Percentiles rank a stretch among this genome's conserved stretches.
Conservation (phyloP, 2,113 vertebrate genomes). For the Ibidorhyncha struthersii region DNA sequence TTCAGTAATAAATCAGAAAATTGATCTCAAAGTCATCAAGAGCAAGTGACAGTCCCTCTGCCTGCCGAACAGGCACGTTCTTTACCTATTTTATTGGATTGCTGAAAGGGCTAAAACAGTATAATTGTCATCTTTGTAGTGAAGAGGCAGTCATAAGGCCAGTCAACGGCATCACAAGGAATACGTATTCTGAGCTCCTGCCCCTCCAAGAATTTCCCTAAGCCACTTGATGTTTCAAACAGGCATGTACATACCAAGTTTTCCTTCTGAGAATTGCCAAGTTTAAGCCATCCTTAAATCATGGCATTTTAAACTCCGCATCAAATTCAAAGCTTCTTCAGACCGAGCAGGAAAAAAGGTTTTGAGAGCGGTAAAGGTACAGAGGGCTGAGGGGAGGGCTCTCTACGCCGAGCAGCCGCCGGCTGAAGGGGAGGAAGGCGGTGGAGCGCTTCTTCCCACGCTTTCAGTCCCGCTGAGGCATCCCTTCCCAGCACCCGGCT, state of each 20-base stretch:
- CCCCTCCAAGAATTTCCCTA: neutral
- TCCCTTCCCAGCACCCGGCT: neutral
- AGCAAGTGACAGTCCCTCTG: neutral
- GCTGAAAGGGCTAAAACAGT: fast-evolving
- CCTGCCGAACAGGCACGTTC: neutral
- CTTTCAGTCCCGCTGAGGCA: neutral
- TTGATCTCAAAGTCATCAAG: too few relatives aligned
- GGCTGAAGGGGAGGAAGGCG: neutral
- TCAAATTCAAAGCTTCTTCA: neutral
- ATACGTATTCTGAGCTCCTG: neutral
- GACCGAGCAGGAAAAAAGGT: neutral
- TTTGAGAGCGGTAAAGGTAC: fast-evolving
- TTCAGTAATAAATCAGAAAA: neutral
- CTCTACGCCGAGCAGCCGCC: fast-evolving
- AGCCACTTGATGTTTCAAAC: fast-evolving
- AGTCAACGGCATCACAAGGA: fast-evolving
- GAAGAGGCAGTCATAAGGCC: neutral
- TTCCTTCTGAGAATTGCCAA: neutral
- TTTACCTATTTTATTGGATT: fast-evolving
- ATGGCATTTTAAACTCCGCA: neutral
- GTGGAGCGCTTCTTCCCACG: fast-evolving
- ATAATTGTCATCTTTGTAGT: fast-evolving
- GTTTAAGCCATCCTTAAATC: neutral
- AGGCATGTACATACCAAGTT: neutral
- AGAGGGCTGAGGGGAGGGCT: neutral